These are phyloP conservation scores for Poecilobothrus nobilitatus DNA, from an alignment of 2,888 invertebrate species.

Conservation along the genomic window DNA sequence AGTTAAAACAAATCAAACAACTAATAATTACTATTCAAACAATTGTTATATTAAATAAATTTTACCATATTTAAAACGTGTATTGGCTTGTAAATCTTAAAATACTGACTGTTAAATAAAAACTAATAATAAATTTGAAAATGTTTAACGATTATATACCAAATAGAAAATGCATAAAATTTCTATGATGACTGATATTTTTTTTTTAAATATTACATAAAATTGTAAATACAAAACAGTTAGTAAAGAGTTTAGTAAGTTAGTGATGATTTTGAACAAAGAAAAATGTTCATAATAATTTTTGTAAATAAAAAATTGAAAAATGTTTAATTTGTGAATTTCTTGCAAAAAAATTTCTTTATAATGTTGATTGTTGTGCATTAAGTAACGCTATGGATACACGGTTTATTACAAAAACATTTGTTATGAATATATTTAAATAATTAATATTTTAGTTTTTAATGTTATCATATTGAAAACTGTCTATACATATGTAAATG, in stretches of 20 bases:
- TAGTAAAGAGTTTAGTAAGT: neutral
- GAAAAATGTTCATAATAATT: no score
- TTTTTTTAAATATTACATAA: neutral
- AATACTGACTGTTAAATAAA: neutral
- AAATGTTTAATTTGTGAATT: neutral
- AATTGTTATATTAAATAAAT: neutral
- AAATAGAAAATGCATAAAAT: neutral
- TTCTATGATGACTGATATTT: neutral
- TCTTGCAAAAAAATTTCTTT: neutral
- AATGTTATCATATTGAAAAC: no score
- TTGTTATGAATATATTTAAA: no score
- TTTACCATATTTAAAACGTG: neutral
- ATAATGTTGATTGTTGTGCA: no score
- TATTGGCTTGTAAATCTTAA: neutral
- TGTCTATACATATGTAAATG: no score
- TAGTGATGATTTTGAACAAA: neutral
- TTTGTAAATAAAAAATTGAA: neutral
- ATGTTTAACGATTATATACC: neutral
- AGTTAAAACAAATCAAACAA: neutral
- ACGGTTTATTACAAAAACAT: no score
- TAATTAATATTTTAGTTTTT: no score
- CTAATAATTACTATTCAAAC: neutral
- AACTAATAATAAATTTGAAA: constrained; percentile 1
- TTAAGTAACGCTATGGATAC: no score
- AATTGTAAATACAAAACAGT: neutral